A percentile compares a stretch with the other conserved stretches of the same genome.
Conservation (phyloP, 2,888 invertebrate genomes). For the Perithous albicinctus region DNA sequence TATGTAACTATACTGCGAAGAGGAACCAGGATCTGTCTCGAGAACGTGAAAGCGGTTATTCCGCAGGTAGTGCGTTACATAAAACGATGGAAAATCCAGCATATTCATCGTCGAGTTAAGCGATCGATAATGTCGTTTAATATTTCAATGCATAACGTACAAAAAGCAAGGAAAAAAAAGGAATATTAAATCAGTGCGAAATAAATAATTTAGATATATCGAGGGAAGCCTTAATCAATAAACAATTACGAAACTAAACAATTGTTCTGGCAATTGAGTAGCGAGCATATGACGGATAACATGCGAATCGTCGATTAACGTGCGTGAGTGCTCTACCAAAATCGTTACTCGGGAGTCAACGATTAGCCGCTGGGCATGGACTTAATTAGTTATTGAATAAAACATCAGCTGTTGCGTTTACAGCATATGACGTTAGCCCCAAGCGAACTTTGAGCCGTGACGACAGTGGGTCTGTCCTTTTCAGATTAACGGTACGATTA, state of each 20-base stretch:
- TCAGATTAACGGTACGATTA: neutral
- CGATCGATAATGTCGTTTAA: no score
- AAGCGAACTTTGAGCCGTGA: slow-evolving; percentile 31
- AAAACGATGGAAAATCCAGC: no score
- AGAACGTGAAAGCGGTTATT: no score
- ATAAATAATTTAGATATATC: no score
- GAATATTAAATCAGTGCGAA: no score
- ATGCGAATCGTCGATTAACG: neutral
- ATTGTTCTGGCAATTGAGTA: neutral
- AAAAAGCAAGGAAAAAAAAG: no score
- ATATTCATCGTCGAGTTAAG: no score
- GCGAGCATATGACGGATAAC: neutral
- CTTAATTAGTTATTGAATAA: slow-evolving; percentile 28
- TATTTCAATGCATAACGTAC: no score
- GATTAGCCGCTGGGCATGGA: slow-evolving; percentile 8
- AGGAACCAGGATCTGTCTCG: no score
- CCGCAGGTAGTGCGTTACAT: no score
- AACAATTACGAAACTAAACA: neutral
- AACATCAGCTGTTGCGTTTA: slow-evolving; percentile 15
- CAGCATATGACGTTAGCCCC: slow-evolving; percentile 18
- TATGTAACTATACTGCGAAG: no score
- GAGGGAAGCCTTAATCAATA: neutral
- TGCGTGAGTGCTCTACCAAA: neutral
- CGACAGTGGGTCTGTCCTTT: slow-evolving; percentile 13
- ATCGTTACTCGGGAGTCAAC: neutral